A percentile compares a stretch with the other conserved stretches of the same genome.
phyloP scores from a whole-genome alignment of 2,888 invertebrate species.

The Vesta saturnalis region DNA sequence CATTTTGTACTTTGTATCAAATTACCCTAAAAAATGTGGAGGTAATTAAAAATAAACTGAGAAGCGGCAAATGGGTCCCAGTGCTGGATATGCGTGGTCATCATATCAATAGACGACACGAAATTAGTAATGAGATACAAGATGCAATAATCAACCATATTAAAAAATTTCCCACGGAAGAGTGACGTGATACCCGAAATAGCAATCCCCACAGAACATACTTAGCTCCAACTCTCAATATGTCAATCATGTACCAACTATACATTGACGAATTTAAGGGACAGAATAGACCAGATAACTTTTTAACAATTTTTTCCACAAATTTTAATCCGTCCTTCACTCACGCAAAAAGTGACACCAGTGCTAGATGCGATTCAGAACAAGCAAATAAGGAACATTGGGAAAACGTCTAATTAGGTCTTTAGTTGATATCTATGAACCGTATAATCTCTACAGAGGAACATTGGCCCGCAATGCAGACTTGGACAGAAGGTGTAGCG shows the following conservation, averaged over 20 bases:
- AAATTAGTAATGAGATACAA: not conserved
- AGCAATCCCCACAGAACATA: not conserved
- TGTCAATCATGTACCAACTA: not conserved
- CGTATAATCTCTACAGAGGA: not conserved
- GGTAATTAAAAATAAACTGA: not conserved
- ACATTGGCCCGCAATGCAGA: not conserved
- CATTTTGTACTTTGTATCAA: not conserved
- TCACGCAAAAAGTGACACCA: not conserved
- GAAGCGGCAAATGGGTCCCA: not conserved
- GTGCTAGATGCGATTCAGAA: not conserved
- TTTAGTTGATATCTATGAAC: not conserved
- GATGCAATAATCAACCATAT: not conserved
- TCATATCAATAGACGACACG: not conserved
- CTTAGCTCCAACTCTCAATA: not conserved
- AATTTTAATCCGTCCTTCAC: no score
- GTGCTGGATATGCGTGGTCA: not conserved
- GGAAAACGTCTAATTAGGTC: no score
- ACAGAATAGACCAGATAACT: not conserved
- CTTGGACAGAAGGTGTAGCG: not conserved
- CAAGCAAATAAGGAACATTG: not conserved
- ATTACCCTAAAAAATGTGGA: not conserved
- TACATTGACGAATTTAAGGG: not conserved
- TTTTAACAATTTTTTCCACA: no score
- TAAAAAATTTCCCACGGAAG: not conserved
- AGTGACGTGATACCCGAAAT: not conserved